phyloP scores from a whole-genome alignment of 2,888 invertebrate species.

The Patella caerulea region DNA sequence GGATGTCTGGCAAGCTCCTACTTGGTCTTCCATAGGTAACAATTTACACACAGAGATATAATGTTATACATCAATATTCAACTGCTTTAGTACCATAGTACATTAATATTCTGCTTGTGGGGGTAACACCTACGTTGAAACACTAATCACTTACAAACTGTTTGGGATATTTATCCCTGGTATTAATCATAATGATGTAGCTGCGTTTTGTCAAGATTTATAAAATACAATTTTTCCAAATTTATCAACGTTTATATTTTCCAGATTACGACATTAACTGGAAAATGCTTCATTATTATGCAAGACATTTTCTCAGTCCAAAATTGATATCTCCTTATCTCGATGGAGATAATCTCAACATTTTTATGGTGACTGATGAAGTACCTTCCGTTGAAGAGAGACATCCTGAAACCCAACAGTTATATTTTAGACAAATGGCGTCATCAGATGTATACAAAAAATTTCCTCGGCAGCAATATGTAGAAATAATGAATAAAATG shows the following conservation, averaged over 20 bases:
- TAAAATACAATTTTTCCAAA: not conserved
- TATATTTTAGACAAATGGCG: not conserved
- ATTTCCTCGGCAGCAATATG: not conserved
- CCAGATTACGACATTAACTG: constrained; percentile 83
- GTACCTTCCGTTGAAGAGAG: constrained; percentile 44
- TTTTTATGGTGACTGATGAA: constrained; percentile 56
- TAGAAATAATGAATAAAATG: not conserved
- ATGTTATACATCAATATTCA: too few species aligned
- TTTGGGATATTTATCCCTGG: not conserved
- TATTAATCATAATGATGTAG: not conserved
- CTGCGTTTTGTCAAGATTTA: not conserved
- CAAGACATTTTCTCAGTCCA: constrained; percentile 84
- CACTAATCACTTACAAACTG: too few species aligned
- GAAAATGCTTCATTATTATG: constrained; percentile 93
- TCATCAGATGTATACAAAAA: not conserved
- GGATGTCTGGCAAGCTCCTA: constrained; percentile 96
- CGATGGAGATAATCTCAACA: constrained; percentile 48
- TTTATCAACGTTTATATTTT: constrained; percentile 28
- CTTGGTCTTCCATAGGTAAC: constrained; percentile 78
- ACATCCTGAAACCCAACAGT: constrained; percentile 26
- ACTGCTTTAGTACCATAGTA: too few species aligned
- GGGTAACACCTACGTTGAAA: too few species aligned
- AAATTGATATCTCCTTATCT: constrained; percentile 70
- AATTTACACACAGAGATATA: not conserved
- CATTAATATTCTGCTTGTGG: too few species aligned